Evolutionary conservation across 1,140 invertebrate species (phyloP), one percentile per base, ranked within the genome.

Genomic region (Apis laboriosa): DNA sequence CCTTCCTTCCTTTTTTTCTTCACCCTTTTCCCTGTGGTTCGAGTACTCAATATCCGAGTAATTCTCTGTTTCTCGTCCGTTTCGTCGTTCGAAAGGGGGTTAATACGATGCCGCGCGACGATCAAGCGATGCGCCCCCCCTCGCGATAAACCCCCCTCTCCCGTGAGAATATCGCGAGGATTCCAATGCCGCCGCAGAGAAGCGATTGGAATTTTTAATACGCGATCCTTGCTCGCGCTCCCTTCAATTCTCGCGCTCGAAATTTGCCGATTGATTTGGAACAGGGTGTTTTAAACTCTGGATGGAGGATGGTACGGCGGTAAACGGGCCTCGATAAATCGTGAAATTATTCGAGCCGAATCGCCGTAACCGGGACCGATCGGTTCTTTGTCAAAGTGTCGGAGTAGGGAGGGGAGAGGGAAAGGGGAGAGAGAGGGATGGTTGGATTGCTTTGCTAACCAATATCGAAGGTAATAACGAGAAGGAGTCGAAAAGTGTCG

Each of bases 201-300:
- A 21, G 60, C 60, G 66, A 55, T 17, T 34, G 55, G 80, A 82
- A 82, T 77, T 77, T 77, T 70, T 77, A 77, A 82, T 82, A 82
- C 51, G 15, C 24, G n/a, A n/a, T n/a, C n/a, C 17, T 67, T 7
- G 63, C 66, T 19, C 28, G 17, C 2, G 28, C 0, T 5, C 0
- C 19, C 17, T 28, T 60, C 43, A 12, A 9, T 19, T 56, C 19
- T 51, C 17, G 53, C 15, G 19, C 19, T n/a, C 60, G 51, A 55
- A 55, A n/a, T 60, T 66, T 19, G 21, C 28, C 49, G 64, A 68
- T 34, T 19, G 61, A n/a, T 66, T 43, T 13, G 13, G 17, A 2
- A 13, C 24, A 7, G 28, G 2, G 7, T 3, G 8, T 1, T 51
- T n/a, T 11, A 12, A 49, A 49, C 13, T 0, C 24, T 24, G 19